phyloP scores from a whole-genome alignment of 2,888 invertebrate genomes.

The Netelia fuscicornis region DNA sequence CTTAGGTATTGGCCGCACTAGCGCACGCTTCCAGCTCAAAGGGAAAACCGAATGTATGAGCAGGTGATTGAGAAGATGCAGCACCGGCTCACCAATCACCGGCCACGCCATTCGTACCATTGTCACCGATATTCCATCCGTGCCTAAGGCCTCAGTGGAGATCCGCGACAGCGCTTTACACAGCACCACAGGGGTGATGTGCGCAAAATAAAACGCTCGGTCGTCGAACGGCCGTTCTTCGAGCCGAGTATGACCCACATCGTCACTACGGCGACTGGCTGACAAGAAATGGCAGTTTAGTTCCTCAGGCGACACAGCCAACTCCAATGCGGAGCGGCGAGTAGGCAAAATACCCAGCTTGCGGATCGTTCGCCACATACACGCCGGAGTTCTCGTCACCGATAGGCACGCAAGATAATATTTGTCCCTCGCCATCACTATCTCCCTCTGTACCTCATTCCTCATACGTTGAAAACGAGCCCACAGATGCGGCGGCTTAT shows the following conservation, averaged over 20 bases:
- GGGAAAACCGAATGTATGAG: not conserved
- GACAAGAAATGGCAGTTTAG: not conserved
- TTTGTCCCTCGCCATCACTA: not conserved
- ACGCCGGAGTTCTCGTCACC: not conserved
- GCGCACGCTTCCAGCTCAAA: not conserved
- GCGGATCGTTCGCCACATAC: not conserved
- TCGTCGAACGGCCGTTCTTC: not conserved
- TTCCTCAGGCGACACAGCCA: not conserved
- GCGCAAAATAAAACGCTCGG: not conserved
- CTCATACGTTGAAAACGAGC: not conserved
- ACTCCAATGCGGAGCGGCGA: not conserved
- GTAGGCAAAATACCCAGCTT: not conserved
- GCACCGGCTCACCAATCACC: not conserved
- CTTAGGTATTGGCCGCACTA: constrained; percentile 11
- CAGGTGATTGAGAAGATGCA: not conserved
- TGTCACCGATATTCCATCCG: not conserved
- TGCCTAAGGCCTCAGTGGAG: not conserved
- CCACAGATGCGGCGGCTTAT: no score
- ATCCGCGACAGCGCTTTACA: not conserved
- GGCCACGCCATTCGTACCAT: not conserved
- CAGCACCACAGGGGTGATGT: not conserved
- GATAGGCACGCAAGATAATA: not conserved
- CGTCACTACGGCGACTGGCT: not conserved
- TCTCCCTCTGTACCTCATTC: not conserved
- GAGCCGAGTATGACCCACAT: not conserved